Percentiles rank a stretch among this genome's conserved stretches.
Conservation (phyloP, 92 coral and sea anemone genomes). For the Galaxea fascicularis region DNA sequence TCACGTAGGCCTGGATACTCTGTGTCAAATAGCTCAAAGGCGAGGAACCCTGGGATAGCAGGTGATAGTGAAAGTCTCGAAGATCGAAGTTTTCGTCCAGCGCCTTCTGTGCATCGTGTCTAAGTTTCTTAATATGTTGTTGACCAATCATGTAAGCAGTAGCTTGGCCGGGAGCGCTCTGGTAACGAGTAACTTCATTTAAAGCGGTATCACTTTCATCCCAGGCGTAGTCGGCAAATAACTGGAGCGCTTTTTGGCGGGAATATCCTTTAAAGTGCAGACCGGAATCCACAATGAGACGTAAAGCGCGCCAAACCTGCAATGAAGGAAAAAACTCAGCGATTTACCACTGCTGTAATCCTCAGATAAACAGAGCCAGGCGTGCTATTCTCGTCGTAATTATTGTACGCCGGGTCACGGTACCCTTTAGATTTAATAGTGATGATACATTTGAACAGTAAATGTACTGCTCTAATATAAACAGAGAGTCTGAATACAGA, state of each 20-base stretch:
- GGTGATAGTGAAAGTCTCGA: slow-evolving; percentile 89
- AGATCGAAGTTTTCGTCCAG: slow-evolving; percentile 74
- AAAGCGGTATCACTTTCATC: slow-evolving; percentile 72
- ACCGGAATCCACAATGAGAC: slow-evolving; percentile 88
- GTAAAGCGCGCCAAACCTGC: slow-evolving; percentile 92
- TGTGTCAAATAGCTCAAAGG: slow-evolving; percentile 78
- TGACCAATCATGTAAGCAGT: slow-evolving; percentile 95
- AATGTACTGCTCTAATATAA: too few species aligned
- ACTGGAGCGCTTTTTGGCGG: slow-evolving; percentile 68
- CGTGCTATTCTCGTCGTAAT: too few species aligned
- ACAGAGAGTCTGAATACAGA: too few species aligned
- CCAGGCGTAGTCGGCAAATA: slow-evolving; percentile 85
- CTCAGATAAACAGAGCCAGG: background rate
- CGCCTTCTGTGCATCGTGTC: slow-evolving; percentile 61
- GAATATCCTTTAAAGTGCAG: slow-evolving; percentile 80
- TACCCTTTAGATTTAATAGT: too few species aligned
- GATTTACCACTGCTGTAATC: too few species aligned
- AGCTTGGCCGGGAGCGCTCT: slow-evolving; percentile 90
- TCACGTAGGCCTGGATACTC: slow-evolving; percentile 73
- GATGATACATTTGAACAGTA: too few species aligned
- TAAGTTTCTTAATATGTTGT: slow-evolving; percentile 75
- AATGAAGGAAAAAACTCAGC: background rate
- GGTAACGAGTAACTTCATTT: slow-evolving; percentile 91
- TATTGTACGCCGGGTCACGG: too few species aligned
- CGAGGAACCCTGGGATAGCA: slow-evolving; percentile 88